A percentile compares a stretch with the other conserved stretches of the same genome.
Evolutionary conservation across 2,113 vertebrate genomes (phyloP).

Genomic region (Ptyas mucosa): DNA sequence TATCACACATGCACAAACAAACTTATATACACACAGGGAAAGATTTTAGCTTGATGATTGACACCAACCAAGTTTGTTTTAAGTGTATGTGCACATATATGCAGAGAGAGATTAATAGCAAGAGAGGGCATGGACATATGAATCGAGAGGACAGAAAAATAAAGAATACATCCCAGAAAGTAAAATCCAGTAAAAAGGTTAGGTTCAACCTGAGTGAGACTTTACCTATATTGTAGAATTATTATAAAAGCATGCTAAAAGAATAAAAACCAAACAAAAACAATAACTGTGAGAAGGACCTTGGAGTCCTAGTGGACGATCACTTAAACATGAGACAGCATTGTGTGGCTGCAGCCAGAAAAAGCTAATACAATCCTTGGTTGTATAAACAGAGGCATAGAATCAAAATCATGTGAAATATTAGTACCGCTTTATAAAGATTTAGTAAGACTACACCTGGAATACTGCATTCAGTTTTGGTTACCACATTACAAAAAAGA

Average conservation of each 20-base stretch:
- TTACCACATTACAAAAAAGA: neutral
- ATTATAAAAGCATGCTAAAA: neutral
- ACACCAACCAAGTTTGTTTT: neutral
- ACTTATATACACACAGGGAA: neutral
- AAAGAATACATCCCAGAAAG: neutral
- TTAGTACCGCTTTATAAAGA: neutral
- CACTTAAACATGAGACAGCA: neutral
- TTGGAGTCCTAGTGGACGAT: neutral
- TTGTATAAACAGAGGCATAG: neutral
- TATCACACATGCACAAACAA: neutral
- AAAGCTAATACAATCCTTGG: neutral
- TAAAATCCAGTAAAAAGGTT: neutral
- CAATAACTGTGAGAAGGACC: neutral
- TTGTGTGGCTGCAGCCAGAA: neutral
- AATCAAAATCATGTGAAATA: neutral
- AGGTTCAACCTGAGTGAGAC: neutral
- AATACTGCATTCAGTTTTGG: neutral
- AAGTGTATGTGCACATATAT: neutral
- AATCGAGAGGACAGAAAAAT: neutral
- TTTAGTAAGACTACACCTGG: neutral
- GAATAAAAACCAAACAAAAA: neutral
- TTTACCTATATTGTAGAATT: neutral
- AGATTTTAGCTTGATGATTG: neutral
- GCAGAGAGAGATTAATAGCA: neutral
- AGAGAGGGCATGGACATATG: neutral